phyloP scores from a whole-genome alignment of 2,797 vertebrate species.

The Leptatherina wallacei region DNA sequence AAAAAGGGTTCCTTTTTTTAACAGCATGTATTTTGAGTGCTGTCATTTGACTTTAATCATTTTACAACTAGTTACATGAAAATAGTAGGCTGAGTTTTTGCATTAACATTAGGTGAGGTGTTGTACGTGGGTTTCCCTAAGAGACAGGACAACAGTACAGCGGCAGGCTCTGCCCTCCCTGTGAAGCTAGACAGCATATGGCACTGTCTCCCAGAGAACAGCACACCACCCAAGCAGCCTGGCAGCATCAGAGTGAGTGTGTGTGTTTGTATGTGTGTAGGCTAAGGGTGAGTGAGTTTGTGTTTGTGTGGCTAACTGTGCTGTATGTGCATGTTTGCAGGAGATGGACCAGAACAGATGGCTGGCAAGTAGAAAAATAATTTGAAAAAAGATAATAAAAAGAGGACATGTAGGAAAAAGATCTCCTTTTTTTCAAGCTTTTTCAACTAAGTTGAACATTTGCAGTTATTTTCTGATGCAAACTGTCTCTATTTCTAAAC shows the following conservation, averaged over 20 bases:
- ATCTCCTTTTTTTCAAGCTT: constrained; percentile 34
- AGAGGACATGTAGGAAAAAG: constrained; percentile 17
- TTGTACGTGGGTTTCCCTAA: constrained; percentile 39
- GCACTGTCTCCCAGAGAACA: constrained; percentile 81
- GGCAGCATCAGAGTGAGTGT: constrained; percentile 57
- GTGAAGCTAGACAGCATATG: constrained; percentile 86
- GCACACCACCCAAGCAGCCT: constrained; percentile 78
- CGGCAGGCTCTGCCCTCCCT: constrained; percentile 57
- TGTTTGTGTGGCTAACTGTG: constrained; percentile 35
- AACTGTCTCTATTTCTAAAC: constrained; percentile 24
- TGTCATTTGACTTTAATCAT: background rate
- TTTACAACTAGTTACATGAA: constrained; percentile 7
- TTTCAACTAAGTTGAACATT: constrained; percentile 33
- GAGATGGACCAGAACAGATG: constrained; percentile 47
- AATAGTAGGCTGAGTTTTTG: background rate
- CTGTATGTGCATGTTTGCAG: constrained; percentile 46
- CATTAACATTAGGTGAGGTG: constrained; percentile 12
- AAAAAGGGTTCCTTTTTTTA: background rate
- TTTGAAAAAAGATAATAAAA: constrained; percentile 17
- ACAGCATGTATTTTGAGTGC: background rate
- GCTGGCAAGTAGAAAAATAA: constrained; percentile 49
- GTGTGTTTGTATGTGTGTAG: constrained; percentile 35
- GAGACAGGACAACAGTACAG: constrained; percentile 55
- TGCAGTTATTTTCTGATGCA: constrained; percentile 21
- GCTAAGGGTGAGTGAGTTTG: constrained; percentile 37